Conservation (phyloP, 2,113 vertebrate genomes). For the Caracal caracal region DNA sequence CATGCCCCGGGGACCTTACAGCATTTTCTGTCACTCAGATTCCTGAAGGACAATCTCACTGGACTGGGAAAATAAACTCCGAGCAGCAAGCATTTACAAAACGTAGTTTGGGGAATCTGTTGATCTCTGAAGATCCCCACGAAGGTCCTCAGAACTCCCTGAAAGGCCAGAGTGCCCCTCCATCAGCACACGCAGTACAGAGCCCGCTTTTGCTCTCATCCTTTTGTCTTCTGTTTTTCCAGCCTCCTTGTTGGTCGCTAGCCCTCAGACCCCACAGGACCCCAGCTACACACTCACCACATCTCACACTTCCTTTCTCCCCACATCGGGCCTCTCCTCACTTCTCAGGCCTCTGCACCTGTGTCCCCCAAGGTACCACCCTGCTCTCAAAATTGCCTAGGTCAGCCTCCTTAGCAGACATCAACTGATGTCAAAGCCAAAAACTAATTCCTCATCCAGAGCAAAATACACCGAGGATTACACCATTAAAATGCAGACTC, state of each 20-base stretch:
- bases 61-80: background rate
- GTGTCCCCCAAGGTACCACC: rapidly evolving
- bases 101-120: background rate
- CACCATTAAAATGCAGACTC: background rate
- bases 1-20: too few relatives aligned
- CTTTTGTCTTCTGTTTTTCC: background rate
- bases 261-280: background rate
- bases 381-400: background rate
- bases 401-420: background rate
- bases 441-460: background rate
- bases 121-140: rapidly evolving
- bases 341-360: background rate
- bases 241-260: background rate
- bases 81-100: background rate
- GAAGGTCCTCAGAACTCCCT: background rate
- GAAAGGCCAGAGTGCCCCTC: too few relatives aligned
- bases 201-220: rapidly evolving
- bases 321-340: rapidly evolving
- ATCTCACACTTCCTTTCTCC: background rate
- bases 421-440: background rate
- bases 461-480: background rate
- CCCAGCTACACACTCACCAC: background rate
- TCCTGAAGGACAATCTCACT: background rate
- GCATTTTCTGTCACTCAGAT: background rate
- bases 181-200: rapidly evolving